Base-by-base conservation (phyloP, 2,113 vertebrate species). In the Struthidea cinerea region DNA sequence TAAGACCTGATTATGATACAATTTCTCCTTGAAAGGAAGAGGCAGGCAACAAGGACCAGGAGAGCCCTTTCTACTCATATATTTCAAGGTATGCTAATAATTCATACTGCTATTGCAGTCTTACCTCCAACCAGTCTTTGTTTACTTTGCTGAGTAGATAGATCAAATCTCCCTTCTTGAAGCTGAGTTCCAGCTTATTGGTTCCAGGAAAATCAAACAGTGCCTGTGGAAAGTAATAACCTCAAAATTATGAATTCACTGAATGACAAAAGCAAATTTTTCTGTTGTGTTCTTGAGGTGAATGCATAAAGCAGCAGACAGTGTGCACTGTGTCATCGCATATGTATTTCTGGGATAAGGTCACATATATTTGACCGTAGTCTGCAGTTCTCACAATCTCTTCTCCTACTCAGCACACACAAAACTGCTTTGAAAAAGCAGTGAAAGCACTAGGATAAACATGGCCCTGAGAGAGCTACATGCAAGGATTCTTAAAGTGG, bases 61-160 rank as follows among this genome's bases (percentile, higher is more conserved):
- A 59, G 7, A 87, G 27, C 33, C 42, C 37, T 84, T 92, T 82
- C 89, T 60, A n/a, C 13, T 68, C 73, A 24, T 46, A 7, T 87
- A 65, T 88, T 75, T 89, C 52, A 49, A 89, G 60, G 32, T 56
- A 78, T 68, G 37, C 49, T 64, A 68, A 78, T 82, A 87, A 92
- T 37, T 86, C 69, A 75, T 33, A n/a, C 28, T 6, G 2, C 35
- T 82, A 23, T 6, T 30, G 32, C 67, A 75, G 50, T 33, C 98
- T 98, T 97, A 99, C 99, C 99, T 99, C 99, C 94, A 99, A 97
- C 99, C 99, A 99, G 96, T 99, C 99, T 63, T 98, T 98, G 96
- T 99, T 99, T 96, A 99, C 97, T 97, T 97, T 98, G 90, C 98
- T 98, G 95, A 99, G 98, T 64, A 99, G 98, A 97, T 99, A 99